Evolutionary conservation across 2,797 vertebrate species (phyloP), one percentile per base, ranked within the genome.

Genomic region (Crypturellus tataupa): DNA sequence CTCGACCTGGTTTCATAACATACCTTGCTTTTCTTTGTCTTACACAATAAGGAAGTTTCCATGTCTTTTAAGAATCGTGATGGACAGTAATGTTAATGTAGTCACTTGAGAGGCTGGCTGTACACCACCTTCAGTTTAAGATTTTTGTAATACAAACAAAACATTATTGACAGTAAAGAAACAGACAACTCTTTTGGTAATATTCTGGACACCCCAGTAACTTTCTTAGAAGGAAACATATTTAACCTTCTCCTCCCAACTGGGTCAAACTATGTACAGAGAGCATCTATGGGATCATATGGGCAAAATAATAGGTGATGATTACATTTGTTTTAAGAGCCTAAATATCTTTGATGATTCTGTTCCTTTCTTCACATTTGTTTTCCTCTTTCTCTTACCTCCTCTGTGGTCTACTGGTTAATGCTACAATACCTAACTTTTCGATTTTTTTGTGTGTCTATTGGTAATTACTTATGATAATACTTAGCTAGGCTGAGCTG

Each of bases 81-180:
- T 29, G 20, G 18, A 46, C 33, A 58, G 58, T 5, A 12, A 3
- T 39, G 6, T 62, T 77, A 65, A 4, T 1, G 1, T 58, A 80
- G 29, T 33, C 10, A 31, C 0, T 0, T n/a, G 12, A 47, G 37
- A 13, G 10, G 24, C 27, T 88, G 62, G 5, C 9, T 80, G 46
- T 25, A 39, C 2, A 44, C 8, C 11, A 18, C 27, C 56, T 85
- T 83, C 11, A 47, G 39, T 51, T 70, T 23, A 44, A 39, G 7
- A 23, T 24, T 19, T n/a, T 31, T 44, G 46, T 25, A 83, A 51
- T 68, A 49, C 35, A 63, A 8, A 12, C 3, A 65, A 21, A 77
- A 62, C 21, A 71, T 24, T 31, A 70, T n/a, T 21, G 33, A 29
- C 13, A 64, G 9, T 19, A 72, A 82, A 75, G 6, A 46, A 72